These are phyloP conservation scores for Cyrtorhinus lividipennis DNA, from an alignment of 1,140 invertebrate species.

Conservation along the genomic window DNA sequence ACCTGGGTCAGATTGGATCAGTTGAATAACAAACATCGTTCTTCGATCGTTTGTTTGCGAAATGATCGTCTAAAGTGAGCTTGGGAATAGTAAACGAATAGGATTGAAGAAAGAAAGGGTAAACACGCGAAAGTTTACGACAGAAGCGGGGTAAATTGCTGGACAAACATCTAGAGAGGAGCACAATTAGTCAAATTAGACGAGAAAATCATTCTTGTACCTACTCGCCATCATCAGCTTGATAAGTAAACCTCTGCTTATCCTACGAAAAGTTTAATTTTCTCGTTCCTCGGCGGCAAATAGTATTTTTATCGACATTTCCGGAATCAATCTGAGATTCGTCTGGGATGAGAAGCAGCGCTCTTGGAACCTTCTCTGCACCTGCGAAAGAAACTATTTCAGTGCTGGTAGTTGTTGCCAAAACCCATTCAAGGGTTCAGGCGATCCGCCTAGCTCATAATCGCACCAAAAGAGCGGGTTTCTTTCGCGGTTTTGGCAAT, in stretches of 20 bases:
- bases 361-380: not conserved
- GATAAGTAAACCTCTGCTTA: not conserved
- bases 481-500: not conserved
- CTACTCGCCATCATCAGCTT: no score
- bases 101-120: no score
- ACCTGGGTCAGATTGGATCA: no score
- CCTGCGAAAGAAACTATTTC: not conserved
- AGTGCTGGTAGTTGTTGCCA: not conserved
- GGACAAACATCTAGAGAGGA: no score
- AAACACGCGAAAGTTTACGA: no score
- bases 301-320: not conserved
- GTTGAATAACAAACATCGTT: no score
- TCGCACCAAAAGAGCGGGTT: not conserved
- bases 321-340: not conserved
- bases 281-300: not conserved
- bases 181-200: no score
- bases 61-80: no score
- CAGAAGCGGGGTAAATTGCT: no score
- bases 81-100: no score
- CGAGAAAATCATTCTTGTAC: no score
- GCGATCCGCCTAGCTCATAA: not conserved
- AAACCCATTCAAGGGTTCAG: not conserved
- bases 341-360: not conserved
- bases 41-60: no score
- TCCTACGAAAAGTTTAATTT: not conserved